Base-by-base conservation (phyloP, 2,888 invertebrate species). In the Nemoura dubitans region DNA sequence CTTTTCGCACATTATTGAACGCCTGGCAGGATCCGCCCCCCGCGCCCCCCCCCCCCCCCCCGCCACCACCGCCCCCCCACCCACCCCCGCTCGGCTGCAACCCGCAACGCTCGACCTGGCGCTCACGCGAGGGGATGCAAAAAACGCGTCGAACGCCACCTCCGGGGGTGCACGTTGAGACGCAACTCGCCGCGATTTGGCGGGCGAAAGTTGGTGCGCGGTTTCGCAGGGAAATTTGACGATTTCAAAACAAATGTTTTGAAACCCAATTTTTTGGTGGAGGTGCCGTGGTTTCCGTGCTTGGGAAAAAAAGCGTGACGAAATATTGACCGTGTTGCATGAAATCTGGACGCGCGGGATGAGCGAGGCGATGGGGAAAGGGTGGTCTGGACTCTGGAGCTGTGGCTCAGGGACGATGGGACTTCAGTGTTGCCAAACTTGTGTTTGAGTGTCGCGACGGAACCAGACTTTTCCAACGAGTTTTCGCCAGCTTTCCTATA, bases 1-100 rank as follows among this genome's bases (percentile, higher is more conserved):
- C 92, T 92, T 92, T 93, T 93, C 93, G 93, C 93, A 93, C 93
- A 92, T 93, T 93, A 93, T 93, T 93, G 30, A 59, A 30, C 85
- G 77, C 28, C 30, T 14, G 26, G 30, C 28, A 6, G 16, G 30
- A 14, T 26, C 27, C 78, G 78, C n/a, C 81, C 29, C 81, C 81
- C 25, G 16, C 42, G 14, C 26, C 30, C 26, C 30, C 83, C 14
- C n/a, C 76, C n/a, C 16, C 16, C 26, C 27, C 80, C 80, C 80
- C 5, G 29, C 81, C 28, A n/a, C n/a, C n/a, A n/a, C n/a, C 42
- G 14, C 26, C 30, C 26, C 30, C 83, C 14, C n/a, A 3, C n/a
- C 16, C 16, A 0, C 27, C 80, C 80, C 80, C 5, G 29, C 81
- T 10, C n/a, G n/a, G n/a, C 28, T 3, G 59, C 59, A 43, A 6